Evolutionary conservation across 2,888 invertebrate species (phyloP).

Genomic region (Dorcus hopei): DNA sequence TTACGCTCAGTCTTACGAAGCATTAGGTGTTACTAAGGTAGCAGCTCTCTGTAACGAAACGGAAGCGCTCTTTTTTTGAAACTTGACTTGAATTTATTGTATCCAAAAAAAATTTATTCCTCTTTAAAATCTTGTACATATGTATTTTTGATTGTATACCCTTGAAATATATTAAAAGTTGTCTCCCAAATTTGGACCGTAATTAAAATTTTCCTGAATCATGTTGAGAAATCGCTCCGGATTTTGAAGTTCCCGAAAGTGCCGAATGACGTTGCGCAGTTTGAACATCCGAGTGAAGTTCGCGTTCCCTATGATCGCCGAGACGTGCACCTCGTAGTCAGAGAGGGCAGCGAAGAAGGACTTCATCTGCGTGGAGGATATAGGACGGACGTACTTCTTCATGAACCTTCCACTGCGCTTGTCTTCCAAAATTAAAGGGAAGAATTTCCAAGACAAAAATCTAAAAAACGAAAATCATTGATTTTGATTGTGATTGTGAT

Average conservation of each 20-base stretch:
- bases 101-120: no score
- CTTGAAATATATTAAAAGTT: background rate
- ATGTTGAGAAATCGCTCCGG: conserved; percentile 10
- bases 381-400: conserved; percentile 22
- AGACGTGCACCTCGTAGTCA: no score
- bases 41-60: no score
- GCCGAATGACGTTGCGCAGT: conserved; percentile 14
- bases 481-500: no score
- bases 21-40: no score
- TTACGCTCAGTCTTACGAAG: no score
- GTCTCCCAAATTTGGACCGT: conserved; percentile 5
- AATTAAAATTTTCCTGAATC: conserved; percentile 20
- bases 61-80: no score
- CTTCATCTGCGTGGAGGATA: conserved; percentile 20
- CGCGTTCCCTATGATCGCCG: conserved; percentile 20
- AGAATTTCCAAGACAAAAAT: conserved; percentile 22
- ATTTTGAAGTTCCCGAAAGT: conserved; percentile 14
- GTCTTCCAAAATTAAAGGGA: conserved; percentile 18
- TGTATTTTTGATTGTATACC: no score
- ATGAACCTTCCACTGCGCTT: conserved; percentile 10
- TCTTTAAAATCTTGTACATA: no score
- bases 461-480: no score
- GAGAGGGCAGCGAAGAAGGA: conserved; percentile 19
- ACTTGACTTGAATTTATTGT: no score
- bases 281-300: conserved; percentile 16